Evolutionary conservation across 2,888 invertebrate species (phyloP).

Genomic region (Cybosia mesomella): DNA sequence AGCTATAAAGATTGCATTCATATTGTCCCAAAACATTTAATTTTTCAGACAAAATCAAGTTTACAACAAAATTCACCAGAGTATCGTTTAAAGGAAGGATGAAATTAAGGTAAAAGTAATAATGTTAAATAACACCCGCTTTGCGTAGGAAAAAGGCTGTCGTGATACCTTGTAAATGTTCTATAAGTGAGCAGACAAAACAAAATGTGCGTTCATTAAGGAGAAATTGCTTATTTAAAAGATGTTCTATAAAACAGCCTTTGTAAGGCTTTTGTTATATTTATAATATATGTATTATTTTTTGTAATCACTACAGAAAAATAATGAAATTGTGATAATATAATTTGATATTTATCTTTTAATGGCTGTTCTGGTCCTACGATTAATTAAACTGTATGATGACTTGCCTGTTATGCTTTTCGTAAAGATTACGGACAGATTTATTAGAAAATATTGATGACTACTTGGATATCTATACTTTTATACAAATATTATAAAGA

Average conservation of each 20-base stretch:
- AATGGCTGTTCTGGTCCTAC: no score
- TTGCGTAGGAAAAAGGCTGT: slow-evolving; percentile 7
- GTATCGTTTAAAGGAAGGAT: slow-evolving; percentile 1
- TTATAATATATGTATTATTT: slow-evolving; percentile 24
- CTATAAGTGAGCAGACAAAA: slow-evolving; percentile 25
- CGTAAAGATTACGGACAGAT: no score
- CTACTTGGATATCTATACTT: no score
- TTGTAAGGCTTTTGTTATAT: slow-evolving; percentile 40
- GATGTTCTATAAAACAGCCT: slow-evolving; percentile 28
- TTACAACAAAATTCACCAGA: background rate
- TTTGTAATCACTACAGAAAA: no score
- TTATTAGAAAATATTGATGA: no score
- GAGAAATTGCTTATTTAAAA: slow-evolving; percentile 47
- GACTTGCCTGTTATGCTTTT: no score
- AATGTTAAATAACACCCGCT: background rate
- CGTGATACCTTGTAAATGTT: slow-evolving; percentile 23
- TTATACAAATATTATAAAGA: no score
- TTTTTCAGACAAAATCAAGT: background rate
- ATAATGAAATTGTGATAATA: background rate
- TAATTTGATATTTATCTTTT: no score
- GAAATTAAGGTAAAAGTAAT: slow-evolving; percentile 9
- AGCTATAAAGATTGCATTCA: background rate
- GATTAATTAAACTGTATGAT: no score
- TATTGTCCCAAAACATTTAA: background rate
- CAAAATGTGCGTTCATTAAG: slow-evolving; percentile 36